These are phyloP conservation scores for Sericinus montela DNA, from an alignment of 2,888 invertebrate genomes.

Conservation along the genomic window DNA sequence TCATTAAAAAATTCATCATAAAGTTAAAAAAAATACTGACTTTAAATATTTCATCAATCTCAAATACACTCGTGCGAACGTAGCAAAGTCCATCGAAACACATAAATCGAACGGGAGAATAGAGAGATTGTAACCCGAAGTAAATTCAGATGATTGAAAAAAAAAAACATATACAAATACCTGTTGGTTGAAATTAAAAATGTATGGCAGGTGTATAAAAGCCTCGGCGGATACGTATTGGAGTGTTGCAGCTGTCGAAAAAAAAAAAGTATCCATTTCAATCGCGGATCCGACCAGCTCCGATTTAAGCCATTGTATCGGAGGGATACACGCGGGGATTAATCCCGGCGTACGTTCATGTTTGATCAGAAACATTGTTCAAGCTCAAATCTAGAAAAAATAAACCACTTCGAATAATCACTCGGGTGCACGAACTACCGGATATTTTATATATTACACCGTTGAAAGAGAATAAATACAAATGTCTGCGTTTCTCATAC, in stretches of 20 bases:
- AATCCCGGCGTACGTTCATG: conserved; percentile 13
- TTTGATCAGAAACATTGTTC: conserved; percentile 18
- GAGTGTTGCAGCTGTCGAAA: conserved; percentile 11
- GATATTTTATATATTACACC: conserved; percentile 2
- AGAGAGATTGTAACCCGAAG: conserved; percentile 1
- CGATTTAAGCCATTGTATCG: conserved; percentile 15
- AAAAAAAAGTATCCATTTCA: conserved; percentile 16
- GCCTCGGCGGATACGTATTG: conserved; percentile 7
- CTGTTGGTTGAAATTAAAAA: conserved; percentile 11
- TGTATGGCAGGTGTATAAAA: conserved; percentile 7
- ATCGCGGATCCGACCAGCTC: conserved; percentile 10
- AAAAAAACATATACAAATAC: conserved; percentile 2
- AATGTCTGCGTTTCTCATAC: no score
- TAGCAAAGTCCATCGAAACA: neutral
- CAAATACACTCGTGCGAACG: neutral
- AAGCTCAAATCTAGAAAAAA: conserved; percentile 16
- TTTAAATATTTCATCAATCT: neutral
- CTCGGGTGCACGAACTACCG: neutral
- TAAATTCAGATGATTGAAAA: conserved; percentile 14
- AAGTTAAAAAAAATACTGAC: no score
- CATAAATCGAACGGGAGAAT: neutral
- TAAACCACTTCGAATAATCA: conserved; percentile 12
- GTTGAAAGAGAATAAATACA: neutral
- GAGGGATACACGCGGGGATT: conserved; percentile 12
- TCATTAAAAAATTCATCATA: no score